Evolutionary conservation across 1,140 invertebrate genomes (phyloP).

Genomic region (Gonatopus flavifemur): DNA sequence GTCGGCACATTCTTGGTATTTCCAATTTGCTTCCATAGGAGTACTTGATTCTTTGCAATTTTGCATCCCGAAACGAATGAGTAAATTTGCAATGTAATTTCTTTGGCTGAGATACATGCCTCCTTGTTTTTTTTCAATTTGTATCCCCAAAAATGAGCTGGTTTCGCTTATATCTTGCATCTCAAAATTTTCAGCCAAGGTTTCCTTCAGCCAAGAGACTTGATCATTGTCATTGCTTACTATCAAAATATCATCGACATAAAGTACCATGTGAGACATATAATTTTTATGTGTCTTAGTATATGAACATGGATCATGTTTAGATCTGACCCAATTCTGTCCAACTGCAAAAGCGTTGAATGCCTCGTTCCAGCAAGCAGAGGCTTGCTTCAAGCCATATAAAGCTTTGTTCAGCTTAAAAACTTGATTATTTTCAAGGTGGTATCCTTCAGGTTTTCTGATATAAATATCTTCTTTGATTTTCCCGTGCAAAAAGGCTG

Average conservation of each 20-base stretch:
- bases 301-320: slow-evolving; percentile 17
- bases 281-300: no score
- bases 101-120: neutral
- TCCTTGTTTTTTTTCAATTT: neutral
- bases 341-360: slow-evolving; percentile 8
- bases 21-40: no score
- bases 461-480: slow-evolving; percentile 37
- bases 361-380: slow-evolving; percentile 41
- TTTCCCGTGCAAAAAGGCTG: slow-evolving; percentile 8
- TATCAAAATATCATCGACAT: slow-evolving; percentile 4
- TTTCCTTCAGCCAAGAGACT: neutral
- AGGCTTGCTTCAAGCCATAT: slow-evolving; percentile 52
- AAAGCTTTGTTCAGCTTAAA: slow-evolving; percentile 41
- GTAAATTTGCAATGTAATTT: neutral
- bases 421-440: slow-evolving; percentile 13
- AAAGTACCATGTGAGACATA: no score
- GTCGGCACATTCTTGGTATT: no score
- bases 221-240: neutral
- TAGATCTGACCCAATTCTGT: slow-evolving; percentile 7
- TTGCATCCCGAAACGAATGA: neutral
- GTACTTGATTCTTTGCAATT: no score
- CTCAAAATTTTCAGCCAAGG: neutral
- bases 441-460: slow-evolving; percentile 39
- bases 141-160: neutral
- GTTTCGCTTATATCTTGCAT: neutral